Percentiles rank a stretch among this genome's conserved stretches.
phyloP scores from a whole-genome alignment of 2,113 vertebrate genomes.

The Actenoides hombroni region DNA sequence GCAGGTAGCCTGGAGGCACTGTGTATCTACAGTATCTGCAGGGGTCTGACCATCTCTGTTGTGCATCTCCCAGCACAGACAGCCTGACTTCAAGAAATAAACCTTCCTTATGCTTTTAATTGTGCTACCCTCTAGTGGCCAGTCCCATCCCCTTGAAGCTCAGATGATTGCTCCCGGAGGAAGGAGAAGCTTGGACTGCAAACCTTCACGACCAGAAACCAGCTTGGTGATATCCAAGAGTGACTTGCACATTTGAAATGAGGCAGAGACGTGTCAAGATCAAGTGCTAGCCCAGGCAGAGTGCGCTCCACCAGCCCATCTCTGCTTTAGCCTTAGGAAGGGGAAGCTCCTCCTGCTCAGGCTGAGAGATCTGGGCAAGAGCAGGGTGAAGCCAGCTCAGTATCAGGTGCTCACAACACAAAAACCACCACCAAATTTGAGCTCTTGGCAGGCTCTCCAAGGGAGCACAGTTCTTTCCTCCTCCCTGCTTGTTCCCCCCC shows the following conservation, averaged over 20 bases:
- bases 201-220: not conserved
- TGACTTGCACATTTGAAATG: not conserved
- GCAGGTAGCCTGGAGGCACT: not conserved
- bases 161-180: not conserved
- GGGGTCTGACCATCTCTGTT: not conserved
- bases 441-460: not conserved
- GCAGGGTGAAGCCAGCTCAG: not conserved
- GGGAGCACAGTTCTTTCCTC: not conserved
- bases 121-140: constrained; percentile 70
- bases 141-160: not conserved
- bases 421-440: not conserved
- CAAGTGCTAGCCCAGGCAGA: not conserved
- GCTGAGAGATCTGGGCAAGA: not conserved
- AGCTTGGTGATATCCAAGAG: not conserved
- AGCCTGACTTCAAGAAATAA: fast-evolving
- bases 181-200: not conserved
- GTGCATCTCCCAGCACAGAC: not conserved
- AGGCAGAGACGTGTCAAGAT: not conserved
- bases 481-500: not conserved
- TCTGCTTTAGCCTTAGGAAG: not conserved
- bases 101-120: constrained; percentile 50
- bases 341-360: not conserved
- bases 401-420: not conserved
- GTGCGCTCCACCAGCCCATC: fast-evolving
- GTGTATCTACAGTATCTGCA: not conserved